phyloP scores from a whole-genome alignment of 2,797 vertebrate species.

The Sternotherus odoratus region DNA sequence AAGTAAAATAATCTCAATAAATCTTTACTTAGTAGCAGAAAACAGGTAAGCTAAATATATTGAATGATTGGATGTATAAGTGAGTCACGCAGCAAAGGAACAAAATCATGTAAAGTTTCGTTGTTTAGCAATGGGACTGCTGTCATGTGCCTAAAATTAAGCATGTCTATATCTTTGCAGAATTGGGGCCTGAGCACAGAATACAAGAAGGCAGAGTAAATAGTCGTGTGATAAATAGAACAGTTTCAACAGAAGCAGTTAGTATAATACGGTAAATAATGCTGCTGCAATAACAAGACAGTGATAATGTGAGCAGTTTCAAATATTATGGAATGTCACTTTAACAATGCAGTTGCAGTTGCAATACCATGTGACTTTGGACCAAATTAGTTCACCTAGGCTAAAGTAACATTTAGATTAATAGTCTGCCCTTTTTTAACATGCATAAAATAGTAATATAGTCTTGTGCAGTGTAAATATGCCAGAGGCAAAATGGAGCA shows the following conservation, averaged over 20 bases:
- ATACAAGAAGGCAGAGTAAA: neutral
- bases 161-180: neutral
- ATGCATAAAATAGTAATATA: neutral
- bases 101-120: neutral
- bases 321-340: neutral
- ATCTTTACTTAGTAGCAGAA: neutral
- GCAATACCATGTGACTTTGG: neutral
- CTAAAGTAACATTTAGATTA: neutral
- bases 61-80: neutral
- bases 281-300: neutral
- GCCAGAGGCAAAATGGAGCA: neutral
- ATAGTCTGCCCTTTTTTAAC: neutral
- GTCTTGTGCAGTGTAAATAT: neutral
- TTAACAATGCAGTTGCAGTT: neutral
- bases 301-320: neutral
- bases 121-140: neutral
- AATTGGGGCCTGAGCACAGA: neutral
- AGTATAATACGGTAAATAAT: neutral
- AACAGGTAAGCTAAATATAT: neutral
- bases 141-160: neutral
- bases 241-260: neutral
- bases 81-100: neutral
- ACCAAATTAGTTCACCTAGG: neutral
- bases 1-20: neutral
- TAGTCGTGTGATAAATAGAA: neutral